Percentiles rank a stretch among this genome's conserved stretches.
Conservation (phyloP, 92 coral and sea anemone species). For the Epizoanthus stellaris region DNA sequence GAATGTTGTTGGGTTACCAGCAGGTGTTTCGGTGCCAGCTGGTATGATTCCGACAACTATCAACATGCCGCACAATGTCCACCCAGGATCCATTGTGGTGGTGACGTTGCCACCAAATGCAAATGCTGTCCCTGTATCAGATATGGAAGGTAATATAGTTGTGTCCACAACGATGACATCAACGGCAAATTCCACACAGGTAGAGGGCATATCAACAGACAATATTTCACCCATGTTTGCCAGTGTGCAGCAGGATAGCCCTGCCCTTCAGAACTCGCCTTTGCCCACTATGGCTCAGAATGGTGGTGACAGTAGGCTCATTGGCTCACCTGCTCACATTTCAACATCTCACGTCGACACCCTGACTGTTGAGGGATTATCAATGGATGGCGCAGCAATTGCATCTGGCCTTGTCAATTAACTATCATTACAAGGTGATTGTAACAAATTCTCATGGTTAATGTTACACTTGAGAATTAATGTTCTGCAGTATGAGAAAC, state of each 20-base stretch:
- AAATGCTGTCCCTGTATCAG: constrained; percentile 77
- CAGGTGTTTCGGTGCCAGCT: constrained; percentile 69
- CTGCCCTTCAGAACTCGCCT: constrained; percentile 78
- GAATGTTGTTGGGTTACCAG: constrained; percentile 63
- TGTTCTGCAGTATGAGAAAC: too few species aligned
- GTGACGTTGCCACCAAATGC: constrained; percentile 86
- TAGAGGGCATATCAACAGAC: constrained; percentile 62
- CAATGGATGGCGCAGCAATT: constrained; percentile 15
- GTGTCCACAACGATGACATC: constrained; percentile 69
- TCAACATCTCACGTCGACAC: constrained; percentile 49
- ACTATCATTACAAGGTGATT: not conserved
- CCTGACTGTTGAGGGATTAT: constrained; percentile 32
- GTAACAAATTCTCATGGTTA: too few species aligned
- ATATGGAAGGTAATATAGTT: constrained; percentile 59
- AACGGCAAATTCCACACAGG: constrained; percentile 60
- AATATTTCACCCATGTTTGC: constrained; percentile 71
- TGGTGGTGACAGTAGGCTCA: constrained; percentile 71
- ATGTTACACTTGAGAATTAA: too few species aligned
- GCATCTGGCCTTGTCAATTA: constrained; percentile 38
- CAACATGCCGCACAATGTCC: constrained; percentile 67
- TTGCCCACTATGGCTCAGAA: constrained; percentile 91
- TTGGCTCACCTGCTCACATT: constrained; percentile 67
- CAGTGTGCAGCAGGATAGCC: constrained; percentile 78
- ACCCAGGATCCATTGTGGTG: constrained; percentile 62
- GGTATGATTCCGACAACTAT: constrained; percentile 64